These are phyloP conservation scores for Tarsius wallacei DNA, from an alignment of 2,797 vertebrate species.

Conservation along the genomic window DNA sequence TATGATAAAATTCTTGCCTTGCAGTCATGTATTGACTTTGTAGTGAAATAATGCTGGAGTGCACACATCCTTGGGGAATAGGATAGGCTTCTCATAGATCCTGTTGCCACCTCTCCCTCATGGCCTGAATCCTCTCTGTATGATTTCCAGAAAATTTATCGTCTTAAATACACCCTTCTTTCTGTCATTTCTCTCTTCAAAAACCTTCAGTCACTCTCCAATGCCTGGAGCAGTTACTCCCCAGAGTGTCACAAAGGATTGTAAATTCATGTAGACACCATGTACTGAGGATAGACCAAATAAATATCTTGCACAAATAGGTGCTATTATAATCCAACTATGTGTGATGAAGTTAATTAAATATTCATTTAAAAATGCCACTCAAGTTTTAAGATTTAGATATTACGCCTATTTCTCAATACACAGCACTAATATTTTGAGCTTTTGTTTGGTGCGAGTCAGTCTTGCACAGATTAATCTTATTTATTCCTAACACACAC, in stretches of 20 bases:
- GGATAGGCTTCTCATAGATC: conserved; percentile 11
- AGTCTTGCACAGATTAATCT: background rate
- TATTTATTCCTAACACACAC: background rate
- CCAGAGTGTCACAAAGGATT: conserved; percentile 25
- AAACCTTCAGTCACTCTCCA: conserved; percentile 71
- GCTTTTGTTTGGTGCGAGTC: background rate
- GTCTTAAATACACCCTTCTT: conserved; percentile 70
- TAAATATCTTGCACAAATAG: conserved; percentile 17
- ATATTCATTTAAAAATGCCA: background rate
- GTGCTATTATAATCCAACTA: background rate
- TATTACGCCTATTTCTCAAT: background rate
- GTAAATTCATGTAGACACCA: conserved; percentile 46
- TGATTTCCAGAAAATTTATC: conserved; percentile 71
- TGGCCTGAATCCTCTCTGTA: conserved; percentile 44
- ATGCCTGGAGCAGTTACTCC: conserved; percentile 42
- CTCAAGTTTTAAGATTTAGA: background rate
- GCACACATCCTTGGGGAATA: background rate
- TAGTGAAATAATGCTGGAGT: conserved; percentile 66
- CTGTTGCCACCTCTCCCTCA: conserved; percentile 8
- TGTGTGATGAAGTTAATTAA: background rate
- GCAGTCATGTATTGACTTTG: conserved; percentile 66
- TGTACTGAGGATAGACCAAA: background rate
- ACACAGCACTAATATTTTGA: background rate
- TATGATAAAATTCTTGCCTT: conserved; percentile 65
- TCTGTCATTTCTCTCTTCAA: conserved; percentile 60